Evolutionary conservation across 2,888 invertebrate species (phyloP).

Genomic region (Incurvaria masculella): DNA sequence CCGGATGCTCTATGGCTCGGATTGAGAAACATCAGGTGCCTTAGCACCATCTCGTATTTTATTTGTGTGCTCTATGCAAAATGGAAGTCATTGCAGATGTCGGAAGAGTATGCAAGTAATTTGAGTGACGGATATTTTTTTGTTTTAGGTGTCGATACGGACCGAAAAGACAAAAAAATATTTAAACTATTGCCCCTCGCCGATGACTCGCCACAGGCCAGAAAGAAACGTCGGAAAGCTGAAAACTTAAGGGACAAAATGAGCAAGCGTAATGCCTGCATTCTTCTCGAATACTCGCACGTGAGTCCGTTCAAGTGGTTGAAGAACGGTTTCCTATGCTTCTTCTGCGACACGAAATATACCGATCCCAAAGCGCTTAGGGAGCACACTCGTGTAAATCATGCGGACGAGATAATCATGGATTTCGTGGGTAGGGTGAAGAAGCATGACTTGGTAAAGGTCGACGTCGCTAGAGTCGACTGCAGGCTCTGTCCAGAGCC

Average conservation of each 20-base stretch:
- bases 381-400: not conserved
- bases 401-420: not conserved
- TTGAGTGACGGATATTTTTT: slow-evolving; percentile 1
- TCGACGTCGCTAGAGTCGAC: slow-evolving; percentile 30
- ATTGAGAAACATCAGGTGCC: too few relatives aligned
- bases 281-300: slow-evolving; percentile 1
- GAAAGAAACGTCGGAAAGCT: not conserved
- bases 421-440: slow-evolving; percentile 2
- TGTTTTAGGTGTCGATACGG: slow-evolving; percentile 3
- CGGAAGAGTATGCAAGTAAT: too few relatives aligned
- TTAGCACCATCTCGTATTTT: too few relatives aligned
- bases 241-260: not conserved
- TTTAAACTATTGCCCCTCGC: not conserved
- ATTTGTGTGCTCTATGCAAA: too few relatives aligned
- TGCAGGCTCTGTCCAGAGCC: slow-evolving; percentile 26
- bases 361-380: slow-evolving; percentile 1
- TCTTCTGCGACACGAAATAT: not conserved
- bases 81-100: too few relatives aligned
- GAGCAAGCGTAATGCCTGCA: slow-evolving; percentile 3
- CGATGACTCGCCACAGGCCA: not conserved
- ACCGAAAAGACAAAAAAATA: not conserved
- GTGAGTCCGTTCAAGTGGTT: slow-evolving; percentile 3
- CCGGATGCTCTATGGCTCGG: too few relatives aligned
- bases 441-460: slow-evolving; percentile 14
- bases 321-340: slow-evolving; percentile 3